Conservation (phyloP, 2,113 vertebrate genomes). For the Ameiurus melas region DNA sequence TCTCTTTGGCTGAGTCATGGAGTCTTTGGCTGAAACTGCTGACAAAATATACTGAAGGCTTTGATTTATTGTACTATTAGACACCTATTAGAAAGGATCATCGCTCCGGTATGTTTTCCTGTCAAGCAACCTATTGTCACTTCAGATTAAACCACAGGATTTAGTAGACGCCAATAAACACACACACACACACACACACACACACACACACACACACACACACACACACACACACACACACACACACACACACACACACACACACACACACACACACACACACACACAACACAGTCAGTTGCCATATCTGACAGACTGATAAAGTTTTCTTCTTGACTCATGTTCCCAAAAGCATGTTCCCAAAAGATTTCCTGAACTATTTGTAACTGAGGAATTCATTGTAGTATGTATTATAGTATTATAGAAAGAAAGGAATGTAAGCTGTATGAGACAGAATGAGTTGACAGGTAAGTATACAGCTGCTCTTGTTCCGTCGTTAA, state of each 20-base stretch:
- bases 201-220: conserved; percentile 2
- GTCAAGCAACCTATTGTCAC: not conserved
- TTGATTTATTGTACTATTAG: conserved; percentile 8
- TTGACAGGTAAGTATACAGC: not conserved
- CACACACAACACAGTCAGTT: not conserved
- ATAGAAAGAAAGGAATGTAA: not conserved
- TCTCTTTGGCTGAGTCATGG: conserved; percentile 5
- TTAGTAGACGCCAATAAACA: not conserved
- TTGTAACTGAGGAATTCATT: not conserved
- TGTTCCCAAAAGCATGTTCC: not conserved
- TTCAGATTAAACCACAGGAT: conserved; percentile 8
- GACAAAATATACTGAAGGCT: not conserved
- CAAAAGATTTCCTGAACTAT: not conserved
- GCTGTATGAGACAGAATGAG: not conserved
- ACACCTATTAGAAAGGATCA: not conserved
- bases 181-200: not conserved
- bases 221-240: not conserved
- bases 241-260: not conserved
- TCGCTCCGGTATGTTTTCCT: not conserved
- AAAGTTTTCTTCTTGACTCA: not conserved
- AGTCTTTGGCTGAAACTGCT: not conserved
- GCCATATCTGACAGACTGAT: not conserved
- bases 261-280: not conserved
- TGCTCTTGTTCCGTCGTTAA: not conserved
- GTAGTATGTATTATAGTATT: not conserved